These are phyloP conservation scores for Mormyrops attenuatus DNA, from an alignment of 2,797 vertebrate species.

Conservation along the genomic window DNA sequence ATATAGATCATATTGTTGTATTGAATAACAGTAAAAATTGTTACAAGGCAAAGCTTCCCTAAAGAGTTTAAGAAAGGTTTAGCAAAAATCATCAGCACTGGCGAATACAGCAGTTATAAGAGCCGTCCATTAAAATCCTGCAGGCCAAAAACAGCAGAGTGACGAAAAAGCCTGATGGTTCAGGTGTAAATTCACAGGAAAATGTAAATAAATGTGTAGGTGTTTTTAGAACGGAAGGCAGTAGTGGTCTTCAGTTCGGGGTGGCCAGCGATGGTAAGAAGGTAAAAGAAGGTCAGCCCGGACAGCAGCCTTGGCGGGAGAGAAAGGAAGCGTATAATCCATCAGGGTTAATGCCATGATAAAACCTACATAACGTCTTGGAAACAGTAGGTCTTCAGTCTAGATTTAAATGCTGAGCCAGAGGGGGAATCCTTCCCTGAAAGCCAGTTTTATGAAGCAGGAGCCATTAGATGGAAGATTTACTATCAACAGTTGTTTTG, in stretches of 20 bases:
- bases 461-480: slow-evolving; percentile 4
- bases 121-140: background rate
- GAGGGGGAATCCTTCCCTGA: background rate
- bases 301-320: background rate
- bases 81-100: background rate
- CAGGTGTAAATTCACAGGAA: background rate
- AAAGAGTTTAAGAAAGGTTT: background rate
- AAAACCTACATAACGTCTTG: background rate
- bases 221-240: background rate
- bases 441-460: background rate
- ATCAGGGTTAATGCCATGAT: background rate
- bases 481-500: background rate
- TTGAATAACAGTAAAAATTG: background rate
- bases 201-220: background rate
- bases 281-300: background rate
- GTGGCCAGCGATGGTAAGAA: background rate
- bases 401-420: background rate
- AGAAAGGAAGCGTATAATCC: background rate
- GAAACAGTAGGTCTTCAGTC: slow-evolving; percentile 2
- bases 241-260: background rate
- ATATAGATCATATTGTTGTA: background rate
- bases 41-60: background rate
- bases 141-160: background rate
- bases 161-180: background rate
- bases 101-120: background rate